Base-by-base conservation (phyloP, 2,113 vertebrate species). In the Benitochromis conjunctus region DNA sequence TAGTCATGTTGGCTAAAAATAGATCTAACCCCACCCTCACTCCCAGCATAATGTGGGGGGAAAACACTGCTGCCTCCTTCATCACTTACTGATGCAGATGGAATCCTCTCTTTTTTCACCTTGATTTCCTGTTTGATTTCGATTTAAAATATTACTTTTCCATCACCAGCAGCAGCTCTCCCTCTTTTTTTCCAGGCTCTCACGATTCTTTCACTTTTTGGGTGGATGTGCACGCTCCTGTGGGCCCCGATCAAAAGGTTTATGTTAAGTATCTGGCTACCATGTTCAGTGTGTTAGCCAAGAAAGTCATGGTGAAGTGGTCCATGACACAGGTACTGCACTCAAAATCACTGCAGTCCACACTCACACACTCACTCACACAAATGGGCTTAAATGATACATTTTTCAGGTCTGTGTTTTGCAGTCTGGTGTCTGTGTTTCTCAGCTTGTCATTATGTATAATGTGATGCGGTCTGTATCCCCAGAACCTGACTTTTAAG, bases 401-500 rank as follows among this genome's bases (percentile, higher is more conserved):
- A 31, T n/a, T 76, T 76, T 31, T 29, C 2, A 76, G 26, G n/a
- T 31, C 43, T 51, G 43, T 76, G 9, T 51, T 51, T 76, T 76
- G 51, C 26, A 76, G 41, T 51, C 9, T 31, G 51, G 69, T 31
- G 16, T 48, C 2, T 76, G 69, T n/a, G 6, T 57, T 53, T 26
- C 55, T 14, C 41, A 11, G 29, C 26, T 12, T 46, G 0, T 84
- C 4, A 9, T 66, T 41, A 53, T 26, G 6, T 58, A 5, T 43
- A 12, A 34, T 58, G 36, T 43, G 5, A 55, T 41, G n/a, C 21
- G 8, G 6, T 76, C 3, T 85, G 13, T 60, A 8, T 82, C 79
- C 5, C 2, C 41, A 96, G 96, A 99, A 98, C 58, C 93, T 99
- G 91, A 98, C 97, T 2, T 99, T 99, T 92, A 96, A 95, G 51